A percentile compares a stretch with the other conserved stretches of the same genome.
phyloP scores from a whole-genome alignment of 2,113 vertebrate genomes.

The Aldabrachelys gigantea region DNA sequence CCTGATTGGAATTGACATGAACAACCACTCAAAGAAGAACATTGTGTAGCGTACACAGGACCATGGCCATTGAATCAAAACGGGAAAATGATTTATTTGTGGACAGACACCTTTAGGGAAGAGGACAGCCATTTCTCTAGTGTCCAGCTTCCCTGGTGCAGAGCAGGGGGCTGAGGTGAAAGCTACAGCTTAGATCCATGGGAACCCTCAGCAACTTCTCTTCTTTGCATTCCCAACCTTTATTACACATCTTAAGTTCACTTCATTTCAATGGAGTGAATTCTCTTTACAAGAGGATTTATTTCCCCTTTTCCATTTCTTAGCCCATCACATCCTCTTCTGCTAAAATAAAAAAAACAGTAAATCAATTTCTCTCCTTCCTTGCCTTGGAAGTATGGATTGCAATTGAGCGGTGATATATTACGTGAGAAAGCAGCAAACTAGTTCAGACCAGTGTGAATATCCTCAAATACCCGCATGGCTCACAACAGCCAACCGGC shows the following conservation, averaged over 20 bases:
- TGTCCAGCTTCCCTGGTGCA: fast-evolving
- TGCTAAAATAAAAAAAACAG: conserved; percentile 7
- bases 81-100: too few species aligned
- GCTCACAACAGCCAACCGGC: background rate
- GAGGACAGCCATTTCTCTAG: fast-evolving
- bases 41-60: fast-evolving
- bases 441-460: conserved; percentile 4
- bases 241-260: background rate
- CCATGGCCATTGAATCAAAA: fast-evolving
- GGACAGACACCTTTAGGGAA: background rate
- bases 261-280: background rate
- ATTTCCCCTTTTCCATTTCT: conserved; percentile 20
- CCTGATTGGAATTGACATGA: too few species aligned
- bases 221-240: background rate
- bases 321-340: background rate
- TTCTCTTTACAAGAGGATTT: background rate
- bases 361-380: conserved; percentile 12
- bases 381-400: background rate
- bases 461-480: background rate
- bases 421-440: background rate
- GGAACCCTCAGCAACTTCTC: background rate
- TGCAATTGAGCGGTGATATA: background rate
- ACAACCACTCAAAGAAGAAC: background rate
- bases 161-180: background rate
- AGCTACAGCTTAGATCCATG: background rate